A percentile compares a stretch with the other conserved stretches of the same genome.
Conservation (phyloP, 2,113 vertebrate species). For the Falco punctatus region DNA sequence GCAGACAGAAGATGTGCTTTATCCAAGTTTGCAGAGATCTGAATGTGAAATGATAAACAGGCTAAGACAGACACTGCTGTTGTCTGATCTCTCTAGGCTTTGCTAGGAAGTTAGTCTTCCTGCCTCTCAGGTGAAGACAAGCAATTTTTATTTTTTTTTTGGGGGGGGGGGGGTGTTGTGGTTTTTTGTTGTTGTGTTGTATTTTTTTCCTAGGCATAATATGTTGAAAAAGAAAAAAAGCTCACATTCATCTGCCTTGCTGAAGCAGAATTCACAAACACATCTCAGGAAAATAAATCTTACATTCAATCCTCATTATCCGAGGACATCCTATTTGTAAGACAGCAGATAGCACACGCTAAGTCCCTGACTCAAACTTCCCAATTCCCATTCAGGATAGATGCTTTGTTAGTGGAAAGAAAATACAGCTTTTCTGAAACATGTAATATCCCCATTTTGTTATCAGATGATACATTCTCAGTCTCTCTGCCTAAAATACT, state of each 20-base stretch:
- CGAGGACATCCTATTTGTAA: not conserved
- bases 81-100: rapidly evolving
- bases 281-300: not conserved
- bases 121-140: not conserved
- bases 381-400: not conserved
- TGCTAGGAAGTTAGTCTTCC: not conserved
- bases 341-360: not conserved
- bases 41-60: too few species aligned
- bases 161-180: too few species aligned
- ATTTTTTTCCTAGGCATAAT: not conserved
- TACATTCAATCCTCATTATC: rapidly evolving
- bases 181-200: too few species aligned
- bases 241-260: not conserved
- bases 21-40: rapidly evolving
- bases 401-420: not conserved
- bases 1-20: not conserved
- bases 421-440: not conserved
- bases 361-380: not conserved
- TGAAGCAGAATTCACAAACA: not conserved
- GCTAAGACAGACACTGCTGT: not conserved
- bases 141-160: too few species aligned
- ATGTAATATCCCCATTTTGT: not conserved
- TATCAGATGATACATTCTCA: not conserved
- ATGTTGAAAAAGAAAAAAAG: not conserved
- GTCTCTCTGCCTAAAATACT: not conserved